These are phyloP conservation scores for Netelia inedita DNA, from an alignment of 2,888 invertebrate genomes.

Conservation along the genomic window DNA sequence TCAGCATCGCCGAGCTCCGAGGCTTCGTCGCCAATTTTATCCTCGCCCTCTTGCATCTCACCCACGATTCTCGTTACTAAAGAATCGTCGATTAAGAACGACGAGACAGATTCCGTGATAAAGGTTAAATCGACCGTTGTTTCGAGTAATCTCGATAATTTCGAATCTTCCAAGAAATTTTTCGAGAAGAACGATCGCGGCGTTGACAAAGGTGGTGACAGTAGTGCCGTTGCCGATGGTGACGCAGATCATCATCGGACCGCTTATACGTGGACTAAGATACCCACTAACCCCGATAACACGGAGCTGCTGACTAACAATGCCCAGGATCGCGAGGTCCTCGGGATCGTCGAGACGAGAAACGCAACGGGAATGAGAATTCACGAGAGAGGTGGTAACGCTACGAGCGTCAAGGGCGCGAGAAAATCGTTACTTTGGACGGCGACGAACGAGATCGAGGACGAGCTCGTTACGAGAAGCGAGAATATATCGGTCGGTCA, in stretches of 20 bases:
- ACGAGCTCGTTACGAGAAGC: slow-evolving; percentile 65
- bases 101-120: too few species aligned
- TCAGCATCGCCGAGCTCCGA: background rate
- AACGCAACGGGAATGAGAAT: slow-evolving; percentile 15
- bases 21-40: background rate
- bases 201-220: slow-evolving; percentile 21
- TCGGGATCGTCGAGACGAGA: slow-evolving; percentile 54
- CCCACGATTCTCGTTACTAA: too few species aligned
- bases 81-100: too few species aligned
- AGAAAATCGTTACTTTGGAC: slow-evolving; percentile 58
- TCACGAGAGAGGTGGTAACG: slow-evolving; percentile 22
- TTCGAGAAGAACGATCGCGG: background rate
- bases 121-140: too few species aligned
- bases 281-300: slow-evolving; percentile 81
- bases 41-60: background rate
- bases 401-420: background rate
- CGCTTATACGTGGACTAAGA: slow-evolving; percentile 77
- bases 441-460: slow-evolving; percentile 57
- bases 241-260: slow-evolving; percentile 60
- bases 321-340: slow-evolving; percentile 73
- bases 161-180: too few species aligned
- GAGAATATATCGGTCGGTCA: slow-evolving; percentile 60
- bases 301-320: slow-evolving; percentile 80
- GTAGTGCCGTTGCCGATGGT: slow-evolving; percentile 56
- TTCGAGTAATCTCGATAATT: too few species aligned